Evolutionary conservation across 2,888 invertebrate genomes (phyloP).

Genomic region (Parnassius mnemosyne): DNA sequence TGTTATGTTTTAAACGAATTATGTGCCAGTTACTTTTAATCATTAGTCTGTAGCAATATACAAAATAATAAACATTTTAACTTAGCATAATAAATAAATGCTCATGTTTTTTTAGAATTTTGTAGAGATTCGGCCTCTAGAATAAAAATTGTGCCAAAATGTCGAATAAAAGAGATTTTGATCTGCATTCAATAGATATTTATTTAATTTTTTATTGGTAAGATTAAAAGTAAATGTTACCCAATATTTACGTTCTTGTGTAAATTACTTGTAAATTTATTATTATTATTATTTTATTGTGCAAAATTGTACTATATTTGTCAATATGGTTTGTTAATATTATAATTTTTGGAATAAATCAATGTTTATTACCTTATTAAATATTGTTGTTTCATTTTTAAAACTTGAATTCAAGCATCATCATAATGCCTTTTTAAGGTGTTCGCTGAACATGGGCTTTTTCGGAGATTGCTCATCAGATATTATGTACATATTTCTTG

Average conservation of each 20-base stretch:
- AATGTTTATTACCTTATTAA: constrained; percentile 52
- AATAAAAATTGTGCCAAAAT: constrained; percentile 64
- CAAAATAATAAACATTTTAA: constrained; percentile 29
- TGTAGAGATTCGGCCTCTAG: constrained; percentile 41
- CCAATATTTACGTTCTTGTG: constrained; percentile 49
- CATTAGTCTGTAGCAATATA: constrained; percentile 35
- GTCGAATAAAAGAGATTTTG: constrained; percentile 20
- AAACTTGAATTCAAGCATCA: too few relatives aligned
- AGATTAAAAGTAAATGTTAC: constrained; percentile 50
- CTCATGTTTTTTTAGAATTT: constrained; percentile 50
- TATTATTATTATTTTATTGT: constrained; percentile 48
- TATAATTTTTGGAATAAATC: constrained; percentile 68
- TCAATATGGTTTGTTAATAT: constrained; percentile 46
- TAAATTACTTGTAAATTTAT: constrained; percentile 57
- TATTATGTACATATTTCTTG: too few relatives aligned
- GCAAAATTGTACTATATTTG: constrained; percentile 49
- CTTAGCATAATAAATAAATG: constrained; percentile 48
- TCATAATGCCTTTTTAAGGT: too few relatives aligned
- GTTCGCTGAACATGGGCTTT: too few relatives aligned
- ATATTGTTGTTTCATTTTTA: constrained; percentile 24
- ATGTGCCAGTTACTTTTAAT: constrained; percentile 73
- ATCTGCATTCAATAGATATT: constrained; percentile 38
- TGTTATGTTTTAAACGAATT: constrained; percentile 54
- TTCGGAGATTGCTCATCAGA: too few relatives aligned
- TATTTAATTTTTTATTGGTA: constrained; percentile 42